A percentile compares a stretch with the other conserved stretches of the same genome.
phyloP scores from a whole-genome alignment of 1,140 invertebrate species.

The Lasioglossum baleicum region DNA sequence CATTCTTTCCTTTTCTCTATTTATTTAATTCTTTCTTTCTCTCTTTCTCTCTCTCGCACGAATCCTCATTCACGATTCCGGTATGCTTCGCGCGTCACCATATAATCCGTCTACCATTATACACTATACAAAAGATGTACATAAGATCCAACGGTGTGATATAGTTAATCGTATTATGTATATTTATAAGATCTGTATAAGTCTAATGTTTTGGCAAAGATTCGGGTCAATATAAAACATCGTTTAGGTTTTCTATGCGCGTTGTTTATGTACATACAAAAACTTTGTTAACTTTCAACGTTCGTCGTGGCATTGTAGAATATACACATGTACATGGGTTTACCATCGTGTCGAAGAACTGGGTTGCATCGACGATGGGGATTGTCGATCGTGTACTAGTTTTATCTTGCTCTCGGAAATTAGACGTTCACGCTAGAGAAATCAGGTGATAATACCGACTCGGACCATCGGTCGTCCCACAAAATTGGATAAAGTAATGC shows the following conservation, averaged over 20 bases:
- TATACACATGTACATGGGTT: constrained; percentile 65
- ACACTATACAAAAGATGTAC: constrained; percentile 71
- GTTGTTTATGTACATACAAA: constrained; percentile 57
- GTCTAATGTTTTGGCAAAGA: constrained; percentile 71
- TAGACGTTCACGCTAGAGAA: neutral
- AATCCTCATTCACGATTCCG: constrained; percentile 39
- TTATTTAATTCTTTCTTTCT: neutral
- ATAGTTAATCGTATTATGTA: constrained; percentile 58
- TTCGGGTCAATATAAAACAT: constrained; percentile 67
- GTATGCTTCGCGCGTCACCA: constrained; percentile 9
- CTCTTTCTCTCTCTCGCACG: too few species aligned
- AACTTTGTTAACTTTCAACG: constrained; percentile 62
- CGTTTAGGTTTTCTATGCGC: constrained; percentile 52
- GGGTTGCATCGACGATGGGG: constrained; percentile 60
- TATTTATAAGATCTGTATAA: constrained; percentile 61
- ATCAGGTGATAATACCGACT: neutral
- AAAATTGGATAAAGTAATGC: constrained; percentile 4
- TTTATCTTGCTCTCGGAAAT: neutral
- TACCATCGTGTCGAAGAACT: constrained; percentile 61
- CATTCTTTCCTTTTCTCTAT: neutral
- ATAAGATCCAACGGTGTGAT: constrained; percentile 65
- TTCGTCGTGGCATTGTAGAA: constrained; percentile 50
- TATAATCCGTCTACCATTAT: constrained; percentile 58
- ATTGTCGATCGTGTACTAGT: constrained; percentile 66
- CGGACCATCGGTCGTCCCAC: neutral